Evolutionary conservation across 1,140 invertebrate genomes (phyloP).

Genomic region (Drosophila saltans): DNA sequence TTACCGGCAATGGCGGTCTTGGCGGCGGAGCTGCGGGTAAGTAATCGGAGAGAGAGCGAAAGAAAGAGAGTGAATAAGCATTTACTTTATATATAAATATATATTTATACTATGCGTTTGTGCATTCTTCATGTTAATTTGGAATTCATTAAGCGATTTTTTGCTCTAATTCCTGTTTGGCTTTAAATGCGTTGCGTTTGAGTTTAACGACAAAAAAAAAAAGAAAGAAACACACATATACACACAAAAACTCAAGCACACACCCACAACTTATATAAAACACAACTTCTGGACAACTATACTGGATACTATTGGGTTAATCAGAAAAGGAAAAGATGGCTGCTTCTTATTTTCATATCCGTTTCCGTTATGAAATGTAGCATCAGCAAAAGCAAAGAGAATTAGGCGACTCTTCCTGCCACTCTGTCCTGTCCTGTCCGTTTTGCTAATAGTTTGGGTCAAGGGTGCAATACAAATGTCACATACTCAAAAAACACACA

Average conservation of each 20-base stretch:
- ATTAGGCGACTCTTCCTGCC: constrained; percentile 3
- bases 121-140: constrained; percentile 34
- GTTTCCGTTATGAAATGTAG: constrained; percentile 16
- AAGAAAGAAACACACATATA: background rate
- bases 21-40: constrained; percentile 55
- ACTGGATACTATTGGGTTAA: background rate
- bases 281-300: background rate
- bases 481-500: constrained; percentile 22
- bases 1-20: constrained; percentile 46
- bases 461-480: constrained; percentile 46
- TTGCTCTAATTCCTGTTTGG: constrained; percentile 51
- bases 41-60: constrained; percentile 8
- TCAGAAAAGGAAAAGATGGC: constrained; percentile 1
- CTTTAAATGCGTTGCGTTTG: constrained; percentile 50
- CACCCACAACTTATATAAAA: background rate
- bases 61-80: background rate
- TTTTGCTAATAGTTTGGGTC: constrained; percentile 52
- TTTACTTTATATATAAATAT: constrained; percentile 12
- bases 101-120: constrained; percentile 29
- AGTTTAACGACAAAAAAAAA: constrained; percentile 36
- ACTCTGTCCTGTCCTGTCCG: constrained; percentile 22
- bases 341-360: constrained; percentile 2
- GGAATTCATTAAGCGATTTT: constrained; percentile 45
- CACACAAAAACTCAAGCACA: constrained; percentile 20
- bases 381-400: constrained; percentile 7